Base-by-base conservation (phyloP, 23 tunicate species). In the Halocynthia aurantium region DNA sequence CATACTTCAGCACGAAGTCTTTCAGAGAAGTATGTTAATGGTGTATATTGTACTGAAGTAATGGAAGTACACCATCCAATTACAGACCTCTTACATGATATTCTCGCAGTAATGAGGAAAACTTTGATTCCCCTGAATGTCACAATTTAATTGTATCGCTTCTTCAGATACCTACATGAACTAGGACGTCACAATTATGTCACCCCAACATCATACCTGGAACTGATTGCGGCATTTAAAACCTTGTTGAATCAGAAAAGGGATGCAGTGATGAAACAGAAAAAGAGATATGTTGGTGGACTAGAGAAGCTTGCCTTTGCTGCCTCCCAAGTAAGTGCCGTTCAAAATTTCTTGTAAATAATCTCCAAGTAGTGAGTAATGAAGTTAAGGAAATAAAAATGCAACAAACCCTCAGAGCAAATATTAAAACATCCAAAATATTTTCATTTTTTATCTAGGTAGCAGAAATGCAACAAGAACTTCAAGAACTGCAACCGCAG, bases 161-260 rank as follows among this genome's bases (percentile, higher is more conserved):
- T 2, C 71, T 71, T 62, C 56, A 89, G 98, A 22, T 94, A 70
- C 73, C 75, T 94, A 49, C 75, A 54, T 49, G 99, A 94, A 68
- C 95, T 86, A 81, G 99, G 99, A 50, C 87, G 99, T 44, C 95
- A 94, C 73, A 94, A 94, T 55, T 94, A 94, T 77, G 99, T 94
- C 71, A 94, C 99, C 50, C 99, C 99, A 22, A 94, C 94, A 55
- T 94, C 99, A 40, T 94, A 94, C 71, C 75, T 94, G 64, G 99
- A 94, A 69, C 75, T 94, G 90, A 94, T 94, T 73, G 99, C 99
- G 5, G 81, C 91, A 19, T 94, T 94, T 73, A 94, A 94, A 75
- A 94, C 85, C 40, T 67, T 94, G 57, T 79, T 94, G 22, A 88
- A 75, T 72, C 87, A 88, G 51, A 79, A 94, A 70, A 78, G 99